Percentiles rank a stretch among this genome's conserved stretches.
Evolutionary conservation across 1,140 invertebrate genomes (phyloP).

Genomic region (Rhizoglyphus robini): DNA sequence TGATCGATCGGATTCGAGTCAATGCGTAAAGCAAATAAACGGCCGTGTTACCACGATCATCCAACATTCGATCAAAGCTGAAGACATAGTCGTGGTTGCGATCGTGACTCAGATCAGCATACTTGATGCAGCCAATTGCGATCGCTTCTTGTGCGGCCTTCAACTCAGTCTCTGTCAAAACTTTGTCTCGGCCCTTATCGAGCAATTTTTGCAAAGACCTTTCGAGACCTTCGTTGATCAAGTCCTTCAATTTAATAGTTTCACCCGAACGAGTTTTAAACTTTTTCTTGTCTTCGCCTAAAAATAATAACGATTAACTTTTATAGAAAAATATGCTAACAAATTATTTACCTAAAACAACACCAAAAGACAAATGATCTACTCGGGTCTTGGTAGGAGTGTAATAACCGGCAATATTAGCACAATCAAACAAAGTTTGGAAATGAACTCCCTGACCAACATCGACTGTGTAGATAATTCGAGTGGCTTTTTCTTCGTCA

Average conservation of each 20-base stretch:
- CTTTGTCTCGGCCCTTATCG: constrained; percentile 78
- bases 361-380: constrained; percentile 88
- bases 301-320: constrained; percentile 23
- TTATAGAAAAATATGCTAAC: background rate
- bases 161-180: constrained; percentile 65
- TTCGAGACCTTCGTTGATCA: constrained; percentile 73
- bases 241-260: constrained; percentile 70
- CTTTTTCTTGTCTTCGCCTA: constrained; percentile 53
- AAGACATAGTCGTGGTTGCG: constrained; percentile 91
- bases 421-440: constrained; percentile 44
- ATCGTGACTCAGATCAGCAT: constrained; percentile 90
- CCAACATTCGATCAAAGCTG: constrained; percentile 96
- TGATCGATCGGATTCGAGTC: constrained; percentile 68
- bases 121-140: constrained; percentile 97
- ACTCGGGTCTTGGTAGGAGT: constrained; percentile 48
- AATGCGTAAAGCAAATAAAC: constrained; percentile 93
- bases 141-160: constrained; percentile 70
- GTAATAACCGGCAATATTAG: constrained; percentile 48
- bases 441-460: constrained; percentile 82
- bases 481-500: constrained; percentile 70
- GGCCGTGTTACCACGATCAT: constrained; percentile 96
- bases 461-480: constrained; percentile 92
- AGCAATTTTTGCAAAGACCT: constrained; percentile 60
- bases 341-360: constrained; percentile 72
- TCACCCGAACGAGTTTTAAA: constrained; percentile 98